A percentile compares a stretch with the other conserved stretches of the same genome.
These are phyloP conservation scores for Pristionchus exspectatus DNA, from an alignment of 2,888 invertebrate genomes.

Conservation along the genomic window DNA sequence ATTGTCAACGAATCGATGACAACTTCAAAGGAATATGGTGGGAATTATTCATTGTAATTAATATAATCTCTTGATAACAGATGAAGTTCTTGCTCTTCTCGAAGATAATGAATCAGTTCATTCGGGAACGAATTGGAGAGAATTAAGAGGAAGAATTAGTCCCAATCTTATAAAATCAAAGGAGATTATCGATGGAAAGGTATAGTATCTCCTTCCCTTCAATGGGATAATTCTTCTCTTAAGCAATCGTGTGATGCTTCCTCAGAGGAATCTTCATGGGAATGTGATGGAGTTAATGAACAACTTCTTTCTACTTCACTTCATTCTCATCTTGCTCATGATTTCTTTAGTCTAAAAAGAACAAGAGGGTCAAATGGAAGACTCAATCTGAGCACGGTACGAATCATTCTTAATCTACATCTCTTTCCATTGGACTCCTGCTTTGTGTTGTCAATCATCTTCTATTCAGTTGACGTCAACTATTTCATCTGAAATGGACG, in stretches of 20 bases:
- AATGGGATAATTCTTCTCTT: not conserved
- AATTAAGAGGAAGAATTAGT: conserved; percentile 62
- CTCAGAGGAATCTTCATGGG: conserved; percentile 69
- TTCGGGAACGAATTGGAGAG: conserved; percentile 65
- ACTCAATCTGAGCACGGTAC: conserved; percentile 42
- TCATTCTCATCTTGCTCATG: conserved; percentile 40
- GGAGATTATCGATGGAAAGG: conserved; percentile 61
- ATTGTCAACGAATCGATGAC: conserved; percentile 66
- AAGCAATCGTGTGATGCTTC: conserved; percentile 72
- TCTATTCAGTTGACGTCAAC: conserved; percentile 31
- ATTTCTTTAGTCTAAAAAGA: conserved; percentile 48
- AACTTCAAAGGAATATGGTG: conserved; percentile 67
- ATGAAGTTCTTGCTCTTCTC: conserved; percentile 68
- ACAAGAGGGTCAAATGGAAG: conserved; percentile 45
- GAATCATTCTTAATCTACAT: not conserved
- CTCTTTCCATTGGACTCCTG: not conserved
- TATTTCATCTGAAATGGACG: conserved; percentile 65
- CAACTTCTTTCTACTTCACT: conserved; percentile 44
- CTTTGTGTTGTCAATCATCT: not conserved
- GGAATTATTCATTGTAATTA: not conserved
- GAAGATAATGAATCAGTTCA: conserved; percentile 57
- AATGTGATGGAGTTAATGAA: conserved; percentile 47
- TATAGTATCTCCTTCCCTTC: not conserved
- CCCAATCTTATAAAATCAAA: conserved; percentile 55
- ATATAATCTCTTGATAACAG: conserved; percentile 55